Evolutionary conservation across 2,113 vertebrate species (phyloP), one percentile per base, ranked within the genome.

Genomic region (Trachemys scripta): DNA sequence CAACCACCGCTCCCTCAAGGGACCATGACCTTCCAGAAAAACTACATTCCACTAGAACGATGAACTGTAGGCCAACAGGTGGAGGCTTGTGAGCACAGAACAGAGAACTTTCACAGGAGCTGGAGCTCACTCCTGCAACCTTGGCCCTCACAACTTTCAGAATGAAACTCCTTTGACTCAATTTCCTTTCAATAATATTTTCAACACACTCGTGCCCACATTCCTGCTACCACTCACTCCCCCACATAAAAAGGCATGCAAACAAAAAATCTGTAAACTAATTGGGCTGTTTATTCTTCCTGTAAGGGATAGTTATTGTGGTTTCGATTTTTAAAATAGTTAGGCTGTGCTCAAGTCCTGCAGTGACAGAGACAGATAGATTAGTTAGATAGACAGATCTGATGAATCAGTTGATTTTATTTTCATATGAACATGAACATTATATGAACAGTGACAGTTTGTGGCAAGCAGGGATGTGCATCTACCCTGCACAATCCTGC

Each of bases 331-430:
- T 75, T 69, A 76, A 84, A 69, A 31, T 5, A 85, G 5, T 20
- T 42, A 88, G 92, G 82, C 12, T 62, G 72, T 50, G 57, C 57
- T 69, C 27, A 10, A 27, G 8, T 89, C 49, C 12, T 80, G 82
- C 72, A 19, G 31, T 0, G 50, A 91, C 22, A 38, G 79, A 90
- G 57, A 62, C 12, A 62, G 82, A 75, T 8, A 75, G 72, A 86
- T 83, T 78, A 85, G 54, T 81, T 14, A 22, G 50, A 96, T 80
- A 1, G 19, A 95, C 89, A 4, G 2, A 42, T 91, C 84, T 72
- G 56, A 80, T n/a, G 49, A 90, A 49, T 56, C 53, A 81, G 72
- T 72, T 97, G 84, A 96, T 94, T 96, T 96, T 93, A 72, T 90
- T 96, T 94, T 89, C 75, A 51, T 85, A 82, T 1, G 59, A 53